Evolutionary conservation across 2,888 invertebrate species (phyloP), one percentile per base, ranked within the genome.

Genomic region (Stenchaetothrips biformis): DNA sequence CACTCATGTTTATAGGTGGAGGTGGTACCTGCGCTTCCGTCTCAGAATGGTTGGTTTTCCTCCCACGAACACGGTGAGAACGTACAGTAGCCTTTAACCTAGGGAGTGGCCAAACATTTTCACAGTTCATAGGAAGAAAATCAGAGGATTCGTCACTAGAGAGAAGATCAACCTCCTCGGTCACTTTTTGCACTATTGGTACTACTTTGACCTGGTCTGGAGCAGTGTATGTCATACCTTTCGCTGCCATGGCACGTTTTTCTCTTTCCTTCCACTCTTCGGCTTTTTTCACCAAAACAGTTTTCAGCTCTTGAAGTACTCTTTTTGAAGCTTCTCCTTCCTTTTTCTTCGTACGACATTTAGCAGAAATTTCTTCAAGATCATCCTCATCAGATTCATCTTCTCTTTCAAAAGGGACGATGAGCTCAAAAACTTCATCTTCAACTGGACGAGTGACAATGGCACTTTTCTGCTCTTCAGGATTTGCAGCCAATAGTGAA

Each of bases 231-330:
- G 67, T 21, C 7, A 74, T 74, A 7, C 67, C 67, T 74, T 74
- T 74, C 11, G 11, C 25, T 74, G 21, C 67, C 67, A 74, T 21
- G 8, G 67, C 67, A 8, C 25, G 21, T 25, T 74, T 74, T 25
- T 74, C 67, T 25, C 67, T 74, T 74, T 74, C 25, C 25, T 74
- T 74, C 67, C 67, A 74, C 11, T 74, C 67, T 7, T 74, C 67
- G 9, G 67, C 67, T 25, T 74, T 74, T 21, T 74, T 74, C 11
- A 74, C 67, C 25, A 74, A 25, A 74, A 74, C 67, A 25, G 67
- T 74, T 25, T 74, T 74, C 25, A 74, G 67, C 11, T 74, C 67
- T 7, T 21, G 21, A 25, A 74, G 67, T 11, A 74, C 67, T 74
- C 11, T 74, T 21, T 74, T 74, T 2, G 67, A 74, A 9, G 25